Evolutionary conservation across 2,797 vertebrate genomes (phyloP), one percentile per base, ranked within the genome.

Genomic region (Tachyglossus aculeatus): DNA sequence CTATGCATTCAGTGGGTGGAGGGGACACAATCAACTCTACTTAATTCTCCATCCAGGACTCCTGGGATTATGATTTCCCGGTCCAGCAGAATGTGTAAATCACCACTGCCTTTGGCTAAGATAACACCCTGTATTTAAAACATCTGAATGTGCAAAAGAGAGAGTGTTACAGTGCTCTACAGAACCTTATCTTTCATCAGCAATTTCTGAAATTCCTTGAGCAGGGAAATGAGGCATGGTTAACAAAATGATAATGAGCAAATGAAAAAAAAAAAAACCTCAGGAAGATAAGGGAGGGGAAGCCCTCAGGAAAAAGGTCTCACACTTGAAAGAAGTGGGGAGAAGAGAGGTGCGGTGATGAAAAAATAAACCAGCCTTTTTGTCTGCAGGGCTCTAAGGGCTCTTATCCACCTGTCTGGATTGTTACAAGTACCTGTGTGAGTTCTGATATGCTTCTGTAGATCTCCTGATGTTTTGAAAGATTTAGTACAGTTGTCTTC

Each of bases 401-500:
- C 18, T 70, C n/a, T n/a, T n/a, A n/a, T n/a, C n/a, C n/a, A n/a
- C n/a, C n/a, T n/a, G n/a, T n/a, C n/a, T n/a, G n/a, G n/a, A n/a
- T n/a, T n/a, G n/a, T n/a, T n/a, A n/a, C n/a, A n/a, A 24, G 22
- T 91, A 99, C 98, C 98, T 94, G 98, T 99, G 69, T 99, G 98
- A 57, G 98, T 99, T 71, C 98, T 90, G 6, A 98, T 99, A 83
- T 99, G 98, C 88, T 99, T 99, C 82, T 99, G 98, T 63, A 99
- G 92, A 84, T 99, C 98, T 86, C 98, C 98, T 5, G 98, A 99
- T 21, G 98, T 99, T 92, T 99, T 99, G 82, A 99, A 99, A 61
- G 97, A 98, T 55, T 99, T 99, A 82, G 93, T 95, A 91, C 98
- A 99, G 82, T 98, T 99, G 44, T 97, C 83, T 83, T 99, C 98